phyloP scores from a whole-genome alignment of 2,113 vertebrate genomes.

The Pelmatolapia mariae region DNA sequence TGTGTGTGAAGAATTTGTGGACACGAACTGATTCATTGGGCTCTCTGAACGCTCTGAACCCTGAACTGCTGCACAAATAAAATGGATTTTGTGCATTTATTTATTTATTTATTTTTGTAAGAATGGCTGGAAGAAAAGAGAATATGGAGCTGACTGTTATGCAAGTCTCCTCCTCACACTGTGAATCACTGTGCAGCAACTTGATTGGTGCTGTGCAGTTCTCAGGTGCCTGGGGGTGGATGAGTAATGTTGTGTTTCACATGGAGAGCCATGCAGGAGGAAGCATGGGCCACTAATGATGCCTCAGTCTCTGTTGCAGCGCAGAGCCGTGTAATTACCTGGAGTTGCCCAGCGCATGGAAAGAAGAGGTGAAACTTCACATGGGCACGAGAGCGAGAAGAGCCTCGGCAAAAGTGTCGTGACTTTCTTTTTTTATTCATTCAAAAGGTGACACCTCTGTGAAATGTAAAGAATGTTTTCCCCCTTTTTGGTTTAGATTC shows the following conservation, averaged over 20 bases:
- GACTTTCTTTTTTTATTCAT: background rate
- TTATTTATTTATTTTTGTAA: background rate
- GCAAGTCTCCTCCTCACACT: conserved; percentile 51
- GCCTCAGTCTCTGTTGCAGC: background rate
- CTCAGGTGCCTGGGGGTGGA: conserved; percentile 48
- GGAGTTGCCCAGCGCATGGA: background rate
- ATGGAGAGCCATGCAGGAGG: background rate
- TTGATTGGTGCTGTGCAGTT: conserved; percentile 51
- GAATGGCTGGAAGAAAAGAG: background rate
- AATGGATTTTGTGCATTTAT: background rate
- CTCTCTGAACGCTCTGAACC: background rate
- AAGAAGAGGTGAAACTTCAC: background rate
- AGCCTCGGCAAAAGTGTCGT: background rate
- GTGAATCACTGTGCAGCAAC: conserved; percentile 53
- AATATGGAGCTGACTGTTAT: conserved; percentile 48
- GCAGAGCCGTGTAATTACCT: background rate
- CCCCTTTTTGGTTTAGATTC: background rate
- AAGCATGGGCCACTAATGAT: conserved; percentile 13
- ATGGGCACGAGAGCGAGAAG: background rate
- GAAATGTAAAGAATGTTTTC: background rate
- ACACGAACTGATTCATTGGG: background rate
- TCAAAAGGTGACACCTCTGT: background rate
- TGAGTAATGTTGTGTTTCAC: conserved; percentile 60
- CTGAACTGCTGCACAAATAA: background rate
- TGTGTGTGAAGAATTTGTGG: background rate